A percentile compares a stretch with the other conserved stretches of the same genome.
Conservation (phyloP, 2,113 vertebrate species). For the Ictalurus furcatus region DNA sequence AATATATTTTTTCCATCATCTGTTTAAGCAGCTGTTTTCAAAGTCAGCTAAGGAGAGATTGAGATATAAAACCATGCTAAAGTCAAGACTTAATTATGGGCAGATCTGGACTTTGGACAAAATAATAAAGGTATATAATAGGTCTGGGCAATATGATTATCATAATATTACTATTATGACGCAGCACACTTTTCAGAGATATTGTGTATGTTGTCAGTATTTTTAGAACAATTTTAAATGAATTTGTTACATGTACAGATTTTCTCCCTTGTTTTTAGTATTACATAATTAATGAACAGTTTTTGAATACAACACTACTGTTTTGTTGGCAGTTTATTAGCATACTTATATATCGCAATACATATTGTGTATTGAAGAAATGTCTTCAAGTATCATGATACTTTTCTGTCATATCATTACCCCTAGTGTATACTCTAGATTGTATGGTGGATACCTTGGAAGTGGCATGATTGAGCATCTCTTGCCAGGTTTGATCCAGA, state of each 20-base stretch:
- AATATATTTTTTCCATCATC: neutral
- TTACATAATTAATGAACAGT: neutral
- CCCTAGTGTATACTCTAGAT: neutral
- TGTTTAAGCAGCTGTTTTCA: neutral
- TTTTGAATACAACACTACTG: neutral
- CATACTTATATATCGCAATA: neutral
- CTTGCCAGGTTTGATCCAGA: constrained; percentile 91
- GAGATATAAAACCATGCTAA: neutral
- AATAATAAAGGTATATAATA: neutral
- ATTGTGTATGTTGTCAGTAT: neutral
- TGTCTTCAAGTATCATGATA: neutral
- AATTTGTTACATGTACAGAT: neutral
- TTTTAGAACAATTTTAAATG: neutral
- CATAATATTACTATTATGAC: neutral
- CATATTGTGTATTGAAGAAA: neutral
- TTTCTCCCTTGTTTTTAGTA: neutral
- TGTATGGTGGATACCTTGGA: constrained; percentile 74
- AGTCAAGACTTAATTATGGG: neutral
- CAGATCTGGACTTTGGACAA: neutral
- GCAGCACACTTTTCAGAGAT: neutral
- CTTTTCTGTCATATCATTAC: neutral
- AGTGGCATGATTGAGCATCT: constrained; percentile 93
- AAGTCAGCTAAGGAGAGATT: neutral
- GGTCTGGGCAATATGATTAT: neutral
- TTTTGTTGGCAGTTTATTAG: neutral